Evolutionary conservation across 2,888 invertebrate genomes (phyloP).

Genomic region (Bugulina stolonifera): DNA sequence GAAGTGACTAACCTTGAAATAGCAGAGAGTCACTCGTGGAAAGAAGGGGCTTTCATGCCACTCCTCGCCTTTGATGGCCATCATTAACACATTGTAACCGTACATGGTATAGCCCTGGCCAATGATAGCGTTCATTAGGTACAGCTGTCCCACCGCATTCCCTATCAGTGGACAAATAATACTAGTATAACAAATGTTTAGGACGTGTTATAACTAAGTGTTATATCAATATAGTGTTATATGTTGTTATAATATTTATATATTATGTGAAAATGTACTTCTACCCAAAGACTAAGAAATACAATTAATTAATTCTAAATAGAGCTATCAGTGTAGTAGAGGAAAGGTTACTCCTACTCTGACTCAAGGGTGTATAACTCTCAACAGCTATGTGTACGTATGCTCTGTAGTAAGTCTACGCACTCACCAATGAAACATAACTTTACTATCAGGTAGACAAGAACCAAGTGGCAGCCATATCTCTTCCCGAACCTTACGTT

Average conservation of each 20-base stretch:
- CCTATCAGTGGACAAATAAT: not conserved
- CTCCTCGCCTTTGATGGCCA: constrained; percentile 3
- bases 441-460: constrained; percentile 8
- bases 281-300: too few species aligned
- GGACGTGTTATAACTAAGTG: too few species aligned
- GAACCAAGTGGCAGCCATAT: constrained; percentile 22
- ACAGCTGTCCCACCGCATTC: constrained; percentile 9
- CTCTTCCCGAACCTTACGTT: constrained; percentile 6
- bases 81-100: not conserved
- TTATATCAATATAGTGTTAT: too few species aligned
- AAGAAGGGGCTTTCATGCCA: constrained; percentile 25
- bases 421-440: constrained; percentile 14
- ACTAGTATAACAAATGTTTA: too few species aligned
- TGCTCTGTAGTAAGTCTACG: not conserved
- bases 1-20: constrained; percentile 3
- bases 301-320: too few species aligned
- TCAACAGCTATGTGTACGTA: not conserved
- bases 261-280: too few species aligned
- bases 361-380: too few species aligned
- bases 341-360: too few species aligned
- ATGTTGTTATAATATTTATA: too few species aligned
- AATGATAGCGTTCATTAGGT: constrained; percentile 23
- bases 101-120: constrained; percentile 5
- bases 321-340: too few species aligned
- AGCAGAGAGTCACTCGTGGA: constrained; percentile 8